Evolutionary conservation across 2,888 invertebrate species (phyloP).

Genomic region (Apoderus coryli): DNA sequence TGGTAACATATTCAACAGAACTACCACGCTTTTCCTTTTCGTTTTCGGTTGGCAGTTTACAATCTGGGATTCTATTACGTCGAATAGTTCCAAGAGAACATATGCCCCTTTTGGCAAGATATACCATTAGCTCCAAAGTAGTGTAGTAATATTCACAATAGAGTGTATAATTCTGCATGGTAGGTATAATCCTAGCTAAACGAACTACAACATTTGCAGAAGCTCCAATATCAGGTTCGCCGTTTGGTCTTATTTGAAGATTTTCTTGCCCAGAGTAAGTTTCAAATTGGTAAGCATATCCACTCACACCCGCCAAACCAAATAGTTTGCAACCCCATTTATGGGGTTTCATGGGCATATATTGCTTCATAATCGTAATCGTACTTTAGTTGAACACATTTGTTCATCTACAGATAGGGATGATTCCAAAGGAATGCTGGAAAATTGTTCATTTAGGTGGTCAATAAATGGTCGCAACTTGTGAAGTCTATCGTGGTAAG

Average conservation of each 20-base stretch:
- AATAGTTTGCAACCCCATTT: slow-evolving; percentile 6
- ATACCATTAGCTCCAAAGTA: slow-evolving; percentile 19
- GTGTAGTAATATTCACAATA: slow-evolving; percentile 26
- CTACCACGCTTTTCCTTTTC: too few species aligned
- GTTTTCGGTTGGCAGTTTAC: slow-evolving; percentile 2
- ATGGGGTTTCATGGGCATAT: slow-evolving; percentile 7
- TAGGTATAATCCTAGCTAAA: slow-evolving; percentile 20
- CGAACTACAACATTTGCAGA: slow-evolving; percentile 24
- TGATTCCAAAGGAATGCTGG: slow-evolving; percentile 21
- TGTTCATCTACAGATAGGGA: slow-evolving; percentile 22
- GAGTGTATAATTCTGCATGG: slow-evolving; percentile 21
- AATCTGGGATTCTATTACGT: too few species aligned
- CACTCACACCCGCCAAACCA: not conserved
- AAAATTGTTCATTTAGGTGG: slow-evolving; percentile 21
- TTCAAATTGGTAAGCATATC: slow-evolving; percentile 4
- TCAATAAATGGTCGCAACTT: slow-evolving; percentile 17
- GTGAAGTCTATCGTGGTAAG: slow-evolving; percentile 15
- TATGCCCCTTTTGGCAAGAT: slow-evolving; percentile 11
- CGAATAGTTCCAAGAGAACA: slow-evolving; percentile 4
- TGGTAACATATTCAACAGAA: too few species aligned
- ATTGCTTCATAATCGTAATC: too few species aligned
- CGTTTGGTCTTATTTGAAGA: slow-evolving; percentile 1
- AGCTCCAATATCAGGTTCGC: slow-evolving; percentile 21
- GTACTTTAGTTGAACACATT: slow-evolving; percentile 24
- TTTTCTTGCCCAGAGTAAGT: not conserved